Evolutionary conservation across 2,113 vertebrate species (phyloP).

Genomic region (Xiphophorus hellerii): DNA sequence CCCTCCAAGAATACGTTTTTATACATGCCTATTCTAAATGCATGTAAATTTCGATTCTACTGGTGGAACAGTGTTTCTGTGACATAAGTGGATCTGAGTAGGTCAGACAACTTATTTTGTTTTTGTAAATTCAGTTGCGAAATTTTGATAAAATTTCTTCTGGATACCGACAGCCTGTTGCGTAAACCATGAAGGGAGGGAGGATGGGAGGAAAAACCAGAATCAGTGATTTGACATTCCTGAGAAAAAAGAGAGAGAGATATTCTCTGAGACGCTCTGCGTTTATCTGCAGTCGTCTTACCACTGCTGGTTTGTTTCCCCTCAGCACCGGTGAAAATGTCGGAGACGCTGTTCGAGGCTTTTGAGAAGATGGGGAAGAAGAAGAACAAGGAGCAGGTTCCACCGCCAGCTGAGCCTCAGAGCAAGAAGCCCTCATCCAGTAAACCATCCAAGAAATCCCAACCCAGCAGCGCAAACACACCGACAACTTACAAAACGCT

Average conservation of each 20-base stretch:
- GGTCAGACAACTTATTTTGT: no score
- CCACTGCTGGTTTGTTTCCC: conserved; percentile 2
- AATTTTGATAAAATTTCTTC: conserved; percentile 25
- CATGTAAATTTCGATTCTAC: no score
- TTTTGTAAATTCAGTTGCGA: conserved; percentile 16
- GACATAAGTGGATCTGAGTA: no score
- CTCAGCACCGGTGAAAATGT: conserved; percentile 80
- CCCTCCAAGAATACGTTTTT: no score
- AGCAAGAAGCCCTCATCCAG: conserved; percentile 68
- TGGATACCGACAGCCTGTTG: conserved; percentile 26
- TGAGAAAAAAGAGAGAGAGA: not conserved
- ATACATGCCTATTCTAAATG: no score
- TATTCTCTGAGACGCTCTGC: not conserved
- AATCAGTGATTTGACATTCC: conserved; percentile 22
- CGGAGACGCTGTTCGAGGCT: conserved; percentile 84
- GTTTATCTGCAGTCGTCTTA: not conserved
- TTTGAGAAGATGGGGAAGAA: conserved; percentile 87
- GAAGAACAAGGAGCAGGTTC: conserved; percentile 95
- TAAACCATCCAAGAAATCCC: conserved; percentile 77
- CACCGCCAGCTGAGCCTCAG: conserved; percentile 77
- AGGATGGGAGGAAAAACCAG: not conserved
- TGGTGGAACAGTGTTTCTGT: no score
- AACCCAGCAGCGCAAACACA: conserved; percentile 30
- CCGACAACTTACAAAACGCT: conserved; percentile 77
- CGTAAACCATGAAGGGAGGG: conserved; percentile 35